Base-by-base conservation (phyloP, 2,797 vertebrate species). In the Lepilemur septentrionalis region DNA sequence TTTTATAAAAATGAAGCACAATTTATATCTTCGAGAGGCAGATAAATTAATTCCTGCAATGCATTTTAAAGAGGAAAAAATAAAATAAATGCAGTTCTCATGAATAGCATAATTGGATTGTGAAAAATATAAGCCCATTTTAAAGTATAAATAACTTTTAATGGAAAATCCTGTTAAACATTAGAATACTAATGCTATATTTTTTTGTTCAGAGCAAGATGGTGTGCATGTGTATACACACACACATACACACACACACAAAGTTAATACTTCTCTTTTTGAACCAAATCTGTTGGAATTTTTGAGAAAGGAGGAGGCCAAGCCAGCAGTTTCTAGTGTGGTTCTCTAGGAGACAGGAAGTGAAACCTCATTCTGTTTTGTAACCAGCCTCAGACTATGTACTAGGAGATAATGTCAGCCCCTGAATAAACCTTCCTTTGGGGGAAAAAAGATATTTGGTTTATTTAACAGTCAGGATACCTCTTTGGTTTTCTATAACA, bases 81-180 rank as follows among this genome's bases (percentile, higher is more conserved):
- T 86, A 79, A 80, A 89, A 80, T 78, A 89, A 87, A 65, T 69
- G 23, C 2, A 70, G 38, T 67, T 93, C 17, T 86, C 46, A 86
- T 89, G 67, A 86, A 78, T 46, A 86, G 48, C 65, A 35, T 80
- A 93, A 89, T 48, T 95, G 67, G 35, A 76, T 17, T 89, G 28
- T 50, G 30, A 95, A 94, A 93, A 94, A 88, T 41, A 28, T 55
- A 72, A 90, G 59, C 23, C 11, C 17, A 75, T 89, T 97, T 95
- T 91, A 67, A 96, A 94, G 70, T 18, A 92, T 69, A 93, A 95
- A 70, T 81, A 94, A 86, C 22, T 91, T 95, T 79, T 57, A 93
- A 43, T 88, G n/a, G 80, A 67, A 86, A 84, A 15, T 69, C 23
- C 38, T 67, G 5, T 93, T 91, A 85, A 65, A 63, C 5, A 43